A percentile compares a stretch with the other conserved stretches of the same genome.
These are phyloP conservation scores for Sinella curviseta DNA, from an alignment of 1,140 invertebrate species.

Conservation along the genomic window DNA sequence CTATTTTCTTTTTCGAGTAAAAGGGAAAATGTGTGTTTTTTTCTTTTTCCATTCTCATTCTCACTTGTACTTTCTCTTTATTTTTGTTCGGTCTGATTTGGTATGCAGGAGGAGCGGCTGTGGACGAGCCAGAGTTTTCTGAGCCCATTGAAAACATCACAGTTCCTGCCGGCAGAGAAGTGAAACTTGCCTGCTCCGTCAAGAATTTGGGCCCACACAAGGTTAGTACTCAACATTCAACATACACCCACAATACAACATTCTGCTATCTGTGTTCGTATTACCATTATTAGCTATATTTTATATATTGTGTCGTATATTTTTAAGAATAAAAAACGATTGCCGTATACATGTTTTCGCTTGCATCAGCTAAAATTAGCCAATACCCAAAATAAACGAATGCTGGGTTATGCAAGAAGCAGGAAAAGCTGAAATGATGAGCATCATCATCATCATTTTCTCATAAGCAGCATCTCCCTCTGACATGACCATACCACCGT, in stretches of 20 bases:
- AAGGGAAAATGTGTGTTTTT: no score
- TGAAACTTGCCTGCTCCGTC: slow-evolving; percentile 83
- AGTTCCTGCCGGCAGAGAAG: slow-evolving; percentile 76
- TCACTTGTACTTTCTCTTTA: no score
- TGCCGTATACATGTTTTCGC: no score
- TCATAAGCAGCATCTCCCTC: not conserved
- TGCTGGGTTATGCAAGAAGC: not conserved
- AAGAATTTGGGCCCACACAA: slow-evolving; percentile 83
- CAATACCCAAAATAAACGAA: not conserved
- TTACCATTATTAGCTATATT: not conserved
- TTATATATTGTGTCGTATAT: not conserved
- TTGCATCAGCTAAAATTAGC: not conserved
- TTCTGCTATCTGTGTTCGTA: not conserved
- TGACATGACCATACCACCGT: no score
- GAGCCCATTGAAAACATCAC: slow-evolving; percentile 67
- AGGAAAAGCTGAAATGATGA: no score
- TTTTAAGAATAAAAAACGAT: not conserved
- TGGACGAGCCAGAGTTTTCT: slow-evolving; percentile 64
- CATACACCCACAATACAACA: not conserved
- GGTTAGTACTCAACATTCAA: slow-evolving; percentile 58
- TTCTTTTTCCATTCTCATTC: no score
- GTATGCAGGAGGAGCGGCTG: slow-evolving; percentile 55
- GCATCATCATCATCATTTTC: no score
- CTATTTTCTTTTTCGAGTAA: no score
- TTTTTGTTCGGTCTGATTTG: slow-evolving; percentile 7